Percentiles rank a stretch among this genome's conserved stretches.
Evolutionary conservation across 2,888 invertebrate species (phyloP).

Genomic region (Embidobia sp.): DNA sequence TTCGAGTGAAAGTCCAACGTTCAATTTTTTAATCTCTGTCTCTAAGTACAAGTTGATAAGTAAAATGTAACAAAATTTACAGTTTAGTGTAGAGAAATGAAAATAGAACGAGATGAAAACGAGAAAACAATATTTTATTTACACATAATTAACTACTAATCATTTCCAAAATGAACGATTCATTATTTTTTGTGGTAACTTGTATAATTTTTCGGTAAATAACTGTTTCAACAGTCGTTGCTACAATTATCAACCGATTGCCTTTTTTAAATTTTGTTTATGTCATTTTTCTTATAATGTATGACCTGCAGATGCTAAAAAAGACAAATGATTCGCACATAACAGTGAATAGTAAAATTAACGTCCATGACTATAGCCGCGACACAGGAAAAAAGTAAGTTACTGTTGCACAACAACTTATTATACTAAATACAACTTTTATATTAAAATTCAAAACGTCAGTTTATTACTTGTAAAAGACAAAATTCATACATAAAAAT

Average conservation of each 20-base stretch:
- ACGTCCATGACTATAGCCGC: slow-evolving; percentile 16
- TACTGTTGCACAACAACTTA: neutral
- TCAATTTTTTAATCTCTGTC: too few relatives aligned
- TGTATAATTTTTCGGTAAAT: neutral
- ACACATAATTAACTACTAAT: too few relatives aligned
- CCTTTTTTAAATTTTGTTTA: neutral
- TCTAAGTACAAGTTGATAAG: too few relatives aligned
- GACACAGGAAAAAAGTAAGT: slow-evolving; percentile 24
- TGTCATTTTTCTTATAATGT: slow-evolving; percentile 5
- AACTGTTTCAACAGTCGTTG: slow-evolving; percentile 7
- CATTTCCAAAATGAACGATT: slow-evolving; percentile 20
- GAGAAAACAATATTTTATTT: too few relatives aligned
- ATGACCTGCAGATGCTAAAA: slow-evolving; percentile 9
- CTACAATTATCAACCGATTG: neutral
- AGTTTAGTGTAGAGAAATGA: too few relatives aligned
- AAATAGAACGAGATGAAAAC: too few relatives aligned
- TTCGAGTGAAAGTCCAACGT: too few relatives aligned
- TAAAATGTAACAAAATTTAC: too few relatives aligned
- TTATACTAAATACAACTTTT: too few relatives aligned
- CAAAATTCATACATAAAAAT: too few relatives aligned
- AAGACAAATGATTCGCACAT: slow-evolving; percentile 20
- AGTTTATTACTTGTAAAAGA: too few relatives aligned
- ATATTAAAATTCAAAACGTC: too few relatives aligned
- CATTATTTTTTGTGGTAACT: neutral
- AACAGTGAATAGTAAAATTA: slow-evolving; percentile 17